phyloP scores from a whole-genome alignment of 2,113 vertebrate species.

The Cebus imitator region DNA sequence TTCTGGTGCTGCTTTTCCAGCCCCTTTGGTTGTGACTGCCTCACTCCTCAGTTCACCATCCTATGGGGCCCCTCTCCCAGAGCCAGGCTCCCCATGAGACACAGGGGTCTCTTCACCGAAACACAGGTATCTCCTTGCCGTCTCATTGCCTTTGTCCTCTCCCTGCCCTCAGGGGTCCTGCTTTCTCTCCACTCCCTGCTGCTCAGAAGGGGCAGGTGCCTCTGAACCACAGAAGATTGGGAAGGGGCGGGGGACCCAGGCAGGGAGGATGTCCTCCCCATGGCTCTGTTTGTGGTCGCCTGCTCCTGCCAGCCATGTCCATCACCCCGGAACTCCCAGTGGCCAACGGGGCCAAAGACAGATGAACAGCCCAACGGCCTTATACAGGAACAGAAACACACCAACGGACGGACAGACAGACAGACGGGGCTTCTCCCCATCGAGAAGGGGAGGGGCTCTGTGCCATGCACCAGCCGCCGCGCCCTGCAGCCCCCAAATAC shows the following conservation, averaged over 20 bases:
- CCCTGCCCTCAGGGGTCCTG: not conserved
- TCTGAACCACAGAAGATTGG: conserved; percentile 36
- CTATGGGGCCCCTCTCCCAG: not conserved
- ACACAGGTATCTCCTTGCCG: not conserved
- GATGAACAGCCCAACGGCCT: conserved; percentile 66
- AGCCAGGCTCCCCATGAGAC: not conserved
- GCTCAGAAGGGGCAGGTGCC: conserved; percentile 20
- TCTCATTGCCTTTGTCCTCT: not conserved
- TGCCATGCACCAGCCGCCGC: conserved; percentile 93
- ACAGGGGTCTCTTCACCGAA: not conserved
- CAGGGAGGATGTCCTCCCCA: conserved; percentile 23
- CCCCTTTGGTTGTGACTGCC: not conserved
- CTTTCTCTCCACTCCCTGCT: conserved; percentile 28
- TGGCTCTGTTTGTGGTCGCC: conserved; percentile 38
- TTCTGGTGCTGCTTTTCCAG: not conserved
- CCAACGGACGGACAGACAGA: conserved; percentile 78
- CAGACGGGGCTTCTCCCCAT: conserved; percentile 77
- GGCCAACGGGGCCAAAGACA: conserved; percentile 70
- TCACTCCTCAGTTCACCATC: not conserved
- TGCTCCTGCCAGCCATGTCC: conserved; percentile 55
- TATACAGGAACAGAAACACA: conserved; percentile 79
- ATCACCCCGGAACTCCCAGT: conserved; percentile 57
- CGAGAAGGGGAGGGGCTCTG: conserved; percentile 79
- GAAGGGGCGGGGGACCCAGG: not conserved
- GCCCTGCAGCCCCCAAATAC: conserved; percentile 95